Percentiles rank a stretch among this genome's conserved stretches.
Conservation (phyloP, 92 coral and sea anemone genomes). For the Virgularia gustaviana region DNA sequence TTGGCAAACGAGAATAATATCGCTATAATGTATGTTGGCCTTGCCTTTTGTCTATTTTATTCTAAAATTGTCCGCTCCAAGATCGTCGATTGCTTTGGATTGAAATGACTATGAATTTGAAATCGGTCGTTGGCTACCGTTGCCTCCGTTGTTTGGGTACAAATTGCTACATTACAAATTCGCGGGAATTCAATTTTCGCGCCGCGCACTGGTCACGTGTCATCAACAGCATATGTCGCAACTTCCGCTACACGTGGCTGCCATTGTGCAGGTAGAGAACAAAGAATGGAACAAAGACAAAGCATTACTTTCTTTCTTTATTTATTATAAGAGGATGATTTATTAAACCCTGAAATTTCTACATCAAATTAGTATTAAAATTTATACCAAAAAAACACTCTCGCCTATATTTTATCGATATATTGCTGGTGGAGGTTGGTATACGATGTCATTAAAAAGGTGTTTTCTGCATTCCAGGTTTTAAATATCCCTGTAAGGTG, state of each 20-base stretch:
- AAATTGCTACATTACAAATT: slow-evolving; percentile 60
- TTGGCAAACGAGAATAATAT: not conserved
- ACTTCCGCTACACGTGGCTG: slow-evolving; percentile 28
- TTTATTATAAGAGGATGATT: not conserved
- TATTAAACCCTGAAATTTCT: not conserved
- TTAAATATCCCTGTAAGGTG: no score
- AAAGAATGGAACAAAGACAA: not conserved
- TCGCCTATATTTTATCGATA: not conserved
- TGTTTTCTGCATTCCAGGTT: not conserved
- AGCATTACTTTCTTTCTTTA: not conserved
- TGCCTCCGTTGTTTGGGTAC: slow-evolving; percentile 25
- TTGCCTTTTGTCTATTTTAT: not conserved
- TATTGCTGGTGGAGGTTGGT: not conserved
- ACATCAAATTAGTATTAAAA: not conserved
- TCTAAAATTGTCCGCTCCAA: not conserved
- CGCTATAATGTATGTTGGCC: not conserved
- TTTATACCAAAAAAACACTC: no score
- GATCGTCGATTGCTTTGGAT: slow-evolving; percentile 10
- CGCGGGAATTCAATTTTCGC: slow-evolving; percentile 99
- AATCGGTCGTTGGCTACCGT: slow-evolving; percentile 17
- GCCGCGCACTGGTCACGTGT: slow-evolving; percentile 85
- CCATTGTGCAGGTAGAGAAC: not conserved
- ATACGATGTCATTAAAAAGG: no score
- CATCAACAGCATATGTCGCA: not conserved
- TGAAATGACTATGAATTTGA: slow-evolving; percentile 13